Base-by-base conservation (phyloP, 2,888 invertebrate species). In the Thecocarcelia acutangulata region DNA sequence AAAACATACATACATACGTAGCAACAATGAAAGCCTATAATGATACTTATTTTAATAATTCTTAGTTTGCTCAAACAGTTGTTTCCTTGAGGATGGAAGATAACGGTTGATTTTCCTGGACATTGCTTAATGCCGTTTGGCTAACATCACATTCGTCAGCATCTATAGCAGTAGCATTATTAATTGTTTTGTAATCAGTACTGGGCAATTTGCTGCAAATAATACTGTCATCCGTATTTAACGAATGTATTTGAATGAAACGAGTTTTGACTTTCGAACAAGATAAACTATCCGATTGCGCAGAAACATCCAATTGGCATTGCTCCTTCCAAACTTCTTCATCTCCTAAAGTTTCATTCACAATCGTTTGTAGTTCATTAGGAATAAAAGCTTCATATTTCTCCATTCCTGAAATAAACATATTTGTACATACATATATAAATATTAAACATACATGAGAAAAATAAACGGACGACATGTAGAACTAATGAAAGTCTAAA, bases 271-370 rank as follows among this genome's bases (percentile, higher is more conserved):
- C 78, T 52, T 52, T 72, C 24, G 37, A 11, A 46, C 83, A 79
- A 42, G 75, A 48, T 40, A 74, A 76, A n/a, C 48, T 56, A 15
- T 77, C 46, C 8, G 72, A 72, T 69, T 75, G 24, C 52, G 72
- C 66, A 52, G 79, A 76, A 56, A 83, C 85, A 15, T 87, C 87
- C 64, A 85, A 72, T 78, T 85, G 85, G 12, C 87, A 87, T 79
- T 89, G 90, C 63, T 89, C 88, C 79, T 85, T 86, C 89, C 89
- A 89, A 13, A 89, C 83, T 42, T 85, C 86, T 64, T 89, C 87
- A 69, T 86, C 86, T 58, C 86, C 86, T 61, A 89, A 74, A 3
- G 86, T 84, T 61, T 86, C 86, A 70, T 86, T 85, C 72, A 89
- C 84, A 82, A 90, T 82, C 59, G 83, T 59, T 80, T 86, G 85